phyloP scores from a whole-genome alignment of 2,888 invertebrate genomes.

The Brachylomia viminalis region DNA sequence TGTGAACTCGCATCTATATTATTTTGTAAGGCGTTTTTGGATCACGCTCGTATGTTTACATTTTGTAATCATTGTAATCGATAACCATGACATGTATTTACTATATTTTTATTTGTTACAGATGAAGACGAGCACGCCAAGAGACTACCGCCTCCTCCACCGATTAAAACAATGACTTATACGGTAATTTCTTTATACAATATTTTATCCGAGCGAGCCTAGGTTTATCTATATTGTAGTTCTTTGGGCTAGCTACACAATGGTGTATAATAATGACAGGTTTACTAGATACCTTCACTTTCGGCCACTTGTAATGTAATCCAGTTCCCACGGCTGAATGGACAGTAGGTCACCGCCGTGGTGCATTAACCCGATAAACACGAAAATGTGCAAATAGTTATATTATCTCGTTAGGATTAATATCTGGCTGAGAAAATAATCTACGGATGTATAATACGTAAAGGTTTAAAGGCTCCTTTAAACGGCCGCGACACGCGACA shows the following conservation, averaged over 20 bases:
- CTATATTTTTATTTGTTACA: slow-evolving; percentile 79
- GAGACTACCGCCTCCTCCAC: slow-evolving; percentile 92
- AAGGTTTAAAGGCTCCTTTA: slow-evolving; percentile 21
- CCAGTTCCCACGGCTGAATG: slow-evolving; percentile 42
- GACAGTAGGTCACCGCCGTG: slow-evolving; percentile 28
- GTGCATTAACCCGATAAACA: slow-evolving; percentile 28
- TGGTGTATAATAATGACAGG: slow-evolving; percentile 19
- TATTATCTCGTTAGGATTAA: not conserved
- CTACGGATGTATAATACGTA: not conserved
- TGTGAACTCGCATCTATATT: slow-evolving; percentile 23
- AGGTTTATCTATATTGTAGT: not conserved
- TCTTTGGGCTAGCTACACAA: slow-evolving; percentile 19
- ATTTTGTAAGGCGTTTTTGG: slow-evolving; percentile 60
- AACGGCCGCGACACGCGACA: too few species aligned
- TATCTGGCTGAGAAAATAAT: not conserved
- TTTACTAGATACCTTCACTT: slow-evolving; percentile 40
- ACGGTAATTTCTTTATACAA: slow-evolving; percentile 90
- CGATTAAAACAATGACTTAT: slow-evolving; percentile 94
- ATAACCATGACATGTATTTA: slow-evolving; percentile 12
- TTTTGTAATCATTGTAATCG: slow-evolving; percentile 6
- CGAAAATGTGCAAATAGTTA: slow-evolving; percentile 12
- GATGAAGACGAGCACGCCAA: slow-evolving; percentile 92
- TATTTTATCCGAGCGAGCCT: not conserved
- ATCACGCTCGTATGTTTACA: not conserved
- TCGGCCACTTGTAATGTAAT: slow-evolving; percentile 37